Percentiles rank a stretch among this genome's conserved stretches.
Evolutionary conservation across 2,888 invertebrate genomes (phyloP).

Genomic region (Luffia ferchaultella): DNA sequence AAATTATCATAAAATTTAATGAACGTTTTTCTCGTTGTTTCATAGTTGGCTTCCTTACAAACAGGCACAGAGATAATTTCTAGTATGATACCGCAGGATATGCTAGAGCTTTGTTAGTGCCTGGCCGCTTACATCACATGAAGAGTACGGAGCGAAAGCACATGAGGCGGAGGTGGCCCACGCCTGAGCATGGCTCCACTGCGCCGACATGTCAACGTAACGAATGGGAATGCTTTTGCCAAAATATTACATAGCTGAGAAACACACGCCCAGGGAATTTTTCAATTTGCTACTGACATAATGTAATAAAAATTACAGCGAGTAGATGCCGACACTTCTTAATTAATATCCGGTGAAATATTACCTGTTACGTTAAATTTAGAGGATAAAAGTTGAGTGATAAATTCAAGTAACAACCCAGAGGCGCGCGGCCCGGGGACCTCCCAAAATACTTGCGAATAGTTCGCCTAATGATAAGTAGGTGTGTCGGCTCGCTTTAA

Average conservation of each 20-base stretch:
- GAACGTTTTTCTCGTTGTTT: too few species aligned
- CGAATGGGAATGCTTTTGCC: constrained; percentile 65
- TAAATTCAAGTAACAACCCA: constrained; percentile 62
- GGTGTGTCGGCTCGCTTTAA: constrained; percentile 37
- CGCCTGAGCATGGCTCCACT: too few species aligned
- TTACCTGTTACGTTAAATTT: constrained; percentile 64
- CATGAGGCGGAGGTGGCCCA: too few species aligned
- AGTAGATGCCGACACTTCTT: constrained; percentile 56
- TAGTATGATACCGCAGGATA: too few species aligned
- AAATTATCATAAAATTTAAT: too few species aligned
- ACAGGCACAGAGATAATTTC: too few species aligned
- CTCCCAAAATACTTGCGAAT: constrained; percentile 56
- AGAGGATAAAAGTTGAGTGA: constrained; percentile 65
- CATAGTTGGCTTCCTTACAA: too few species aligned
- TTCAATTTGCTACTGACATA: constrained; percentile 66
- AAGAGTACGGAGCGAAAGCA: too few species aligned
- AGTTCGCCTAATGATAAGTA: constrained; percentile 55
- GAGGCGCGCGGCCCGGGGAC: constrained; percentile 29
- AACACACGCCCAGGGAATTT: constrained; percentile 65
- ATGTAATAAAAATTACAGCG: constrained; percentile 65
- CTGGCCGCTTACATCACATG: too few species aligned
- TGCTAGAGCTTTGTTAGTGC: too few species aligned
- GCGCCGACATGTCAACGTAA: constrained; percentile 58
- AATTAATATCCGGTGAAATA: constrained; percentile 65
- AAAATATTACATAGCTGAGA: constrained; percentile 63